Evolutionary conservation across 2,888 invertebrate genomes (phyloP).

Genomic region (Diarsia dahlii): DNA sequence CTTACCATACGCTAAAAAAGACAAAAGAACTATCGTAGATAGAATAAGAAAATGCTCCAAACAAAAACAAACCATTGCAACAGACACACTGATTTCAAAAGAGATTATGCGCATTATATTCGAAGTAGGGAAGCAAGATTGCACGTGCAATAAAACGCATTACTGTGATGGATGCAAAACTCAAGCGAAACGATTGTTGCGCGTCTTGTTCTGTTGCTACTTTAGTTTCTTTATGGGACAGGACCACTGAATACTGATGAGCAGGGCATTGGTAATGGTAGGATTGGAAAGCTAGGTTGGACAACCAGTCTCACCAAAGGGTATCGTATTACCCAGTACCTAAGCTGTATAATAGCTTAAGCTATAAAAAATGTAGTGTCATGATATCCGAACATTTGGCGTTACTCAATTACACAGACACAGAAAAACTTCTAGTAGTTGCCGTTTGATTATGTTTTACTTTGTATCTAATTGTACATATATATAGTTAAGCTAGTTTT

Average conservation of each 20-base stretch:
- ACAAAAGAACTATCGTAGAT: no score
- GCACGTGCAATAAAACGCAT: conserved; percentile 14
- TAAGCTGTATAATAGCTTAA: no score
- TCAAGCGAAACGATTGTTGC: not conserved
- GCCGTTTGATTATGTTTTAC: no score
- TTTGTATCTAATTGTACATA: no score
- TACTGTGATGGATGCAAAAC: conserved; percentile 14
- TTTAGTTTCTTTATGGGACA: not conserved
- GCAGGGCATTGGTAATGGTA: not conserved
- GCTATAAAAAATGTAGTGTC: no score
- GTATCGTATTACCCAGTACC: not conserved
- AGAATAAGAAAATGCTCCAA: not conserved
- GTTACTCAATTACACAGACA: no score
- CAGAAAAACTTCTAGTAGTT: no score
- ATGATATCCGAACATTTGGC: no score
- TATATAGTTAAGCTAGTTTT: no score
- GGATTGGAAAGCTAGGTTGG: not conserved
- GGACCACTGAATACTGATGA: not conserved
- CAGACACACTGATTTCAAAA: conserved; percentile 24
- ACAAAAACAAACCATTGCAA: no score
- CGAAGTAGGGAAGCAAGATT: not conserved
- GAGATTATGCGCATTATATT: not conserved
- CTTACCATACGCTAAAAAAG: no score
- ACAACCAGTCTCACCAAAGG: not conserved
- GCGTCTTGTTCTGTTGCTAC: not conserved